Conservation (phyloP, 2,113 vertebrate species). For the Coryphaenoides rupestris region DNA sequence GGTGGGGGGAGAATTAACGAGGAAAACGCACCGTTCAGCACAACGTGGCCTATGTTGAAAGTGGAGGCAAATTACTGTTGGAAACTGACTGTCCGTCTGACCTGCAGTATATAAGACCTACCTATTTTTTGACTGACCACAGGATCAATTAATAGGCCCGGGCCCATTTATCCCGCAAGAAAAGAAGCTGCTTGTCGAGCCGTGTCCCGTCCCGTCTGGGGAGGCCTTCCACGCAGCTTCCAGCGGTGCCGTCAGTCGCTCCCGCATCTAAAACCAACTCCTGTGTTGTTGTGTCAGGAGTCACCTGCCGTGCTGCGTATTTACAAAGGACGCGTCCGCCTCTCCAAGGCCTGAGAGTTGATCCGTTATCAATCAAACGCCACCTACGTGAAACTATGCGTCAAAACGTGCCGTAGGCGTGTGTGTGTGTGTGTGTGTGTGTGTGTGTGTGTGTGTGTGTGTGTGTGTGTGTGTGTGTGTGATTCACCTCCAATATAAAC, state of each 20-base stretch:
- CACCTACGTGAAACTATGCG: constrained; percentile 50
- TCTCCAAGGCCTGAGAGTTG: constrained; percentile 67
- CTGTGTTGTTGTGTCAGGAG: constrained; percentile 77
- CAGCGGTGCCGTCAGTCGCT: constrained; percentile 54
- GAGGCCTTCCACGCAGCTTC: constrained; percentile 27
- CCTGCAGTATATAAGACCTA: too few relatives aligned
- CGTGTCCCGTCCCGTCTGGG: too few relatives aligned
- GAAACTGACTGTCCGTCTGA: too few relatives aligned
- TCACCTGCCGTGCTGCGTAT: constrained; percentile 70
- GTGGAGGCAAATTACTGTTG: too few relatives aligned
- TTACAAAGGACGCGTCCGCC: constrained; percentile 75
- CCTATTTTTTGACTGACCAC: too few relatives aligned
- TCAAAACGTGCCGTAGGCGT: constrained; percentile 16
- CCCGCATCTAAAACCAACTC: constrained; percentile 54
- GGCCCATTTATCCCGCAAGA: too few relatives aligned
- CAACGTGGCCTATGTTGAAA: too few relatives aligned
- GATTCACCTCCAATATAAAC: constrained; percentile 53
- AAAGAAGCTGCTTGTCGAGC: too few relatives aligned
- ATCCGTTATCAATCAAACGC: constrained; percentile 52
- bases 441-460: constrained; percentile 17
- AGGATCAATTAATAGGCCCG: too few relatives aligned
- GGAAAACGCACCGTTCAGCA: too few relatives aligned
- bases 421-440: constrained; percentile 42
- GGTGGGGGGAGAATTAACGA: too few relatives aligned
- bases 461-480: constrained; percentile 51